Evolutionary conservation across 2,888 invertebrate genomes (phyloP), one percentile per base, ranked within the genome.

Genomic region (Watsonalla cultraria): DNA sequence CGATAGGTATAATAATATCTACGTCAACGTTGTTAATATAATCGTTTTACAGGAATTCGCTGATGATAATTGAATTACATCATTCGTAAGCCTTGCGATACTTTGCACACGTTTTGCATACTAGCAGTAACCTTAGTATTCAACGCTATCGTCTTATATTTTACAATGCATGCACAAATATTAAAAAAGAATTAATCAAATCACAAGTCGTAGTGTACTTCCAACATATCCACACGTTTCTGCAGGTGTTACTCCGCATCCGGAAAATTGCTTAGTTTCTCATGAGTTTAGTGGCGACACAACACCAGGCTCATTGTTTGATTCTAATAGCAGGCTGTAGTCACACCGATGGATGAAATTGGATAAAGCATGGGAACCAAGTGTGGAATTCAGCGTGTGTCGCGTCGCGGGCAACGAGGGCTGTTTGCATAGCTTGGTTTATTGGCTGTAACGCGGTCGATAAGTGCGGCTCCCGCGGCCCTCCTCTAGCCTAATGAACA

Each of bases 351-450:
- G 82, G 80, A 78, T 88, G 89, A 87, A 90, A 89, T 88, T 80
- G 86, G 86, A 90, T 88, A 88, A 85, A 86, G 82, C 87, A 82
- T 90, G 90, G 88, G 90, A 90, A 90, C 86, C 68, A 70, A 75
- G 72, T 66, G 74, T 71, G 88, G 89, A 88, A 86, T 87, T 82
- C 83, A 82, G 79, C 78, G 77, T 72, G 76, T 79, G 78, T 78
- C 73, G 75, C 77, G 74, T 76, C 77, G 74, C 66, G 60, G 66
- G 66, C 74, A 64, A 67, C 70, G 75, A 72, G 75, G 78, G 76
- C 77, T 85, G 85, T 88, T 88, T 84, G 88, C 86, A 89, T 90
- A 82, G 87, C 80, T 86, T 78, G 80, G 82, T 90, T 90, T 90
- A 90, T 90, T 84, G 79, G 81, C 85, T 84, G 85, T 82, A 82